Conservation (phyloP, 2,113 vertebrate species). For the Mastomys coucha region DNA sequence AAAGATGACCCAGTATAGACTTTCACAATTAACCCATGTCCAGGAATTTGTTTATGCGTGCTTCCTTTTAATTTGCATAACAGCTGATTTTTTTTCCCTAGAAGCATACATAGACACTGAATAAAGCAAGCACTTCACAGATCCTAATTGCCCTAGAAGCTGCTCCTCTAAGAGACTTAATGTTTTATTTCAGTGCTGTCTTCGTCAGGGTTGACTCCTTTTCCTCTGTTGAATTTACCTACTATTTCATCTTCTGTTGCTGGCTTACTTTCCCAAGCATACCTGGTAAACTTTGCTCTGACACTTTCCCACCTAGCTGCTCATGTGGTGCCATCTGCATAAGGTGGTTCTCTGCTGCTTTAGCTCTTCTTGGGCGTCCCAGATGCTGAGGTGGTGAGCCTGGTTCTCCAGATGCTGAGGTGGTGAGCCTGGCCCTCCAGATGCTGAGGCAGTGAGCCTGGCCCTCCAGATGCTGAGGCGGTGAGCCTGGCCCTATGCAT, state of each 20-base stretch:
- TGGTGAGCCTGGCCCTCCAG: too few species aligned
- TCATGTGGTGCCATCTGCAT: not conserved
- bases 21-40: conserved; percentile 32
- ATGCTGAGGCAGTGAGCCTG: not conserved
- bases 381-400: not conserved
- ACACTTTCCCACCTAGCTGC: not conserved
- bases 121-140: not conserved
- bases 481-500: not conserved
- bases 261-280: not conserved
- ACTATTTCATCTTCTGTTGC: not conserved
- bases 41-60: not conserved
- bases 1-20: conserved; percentile 27
- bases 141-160: not conserved
- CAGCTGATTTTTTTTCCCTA: not conserved
- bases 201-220: not conserved
- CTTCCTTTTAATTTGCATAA: not conserved
- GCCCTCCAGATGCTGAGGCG: too few species aligned
- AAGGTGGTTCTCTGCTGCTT: not conserved
- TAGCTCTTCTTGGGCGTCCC: not conserved
- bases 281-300: not conserved
- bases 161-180: not conserved
- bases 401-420: too few species aligned
- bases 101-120: not conserved
- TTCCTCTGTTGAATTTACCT: not conserved
- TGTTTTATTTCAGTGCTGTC: not conserved